Base-by-base conservation (phyloP, 2,888 invertebrate genomes). In the Andrena flavipes region DNA sequence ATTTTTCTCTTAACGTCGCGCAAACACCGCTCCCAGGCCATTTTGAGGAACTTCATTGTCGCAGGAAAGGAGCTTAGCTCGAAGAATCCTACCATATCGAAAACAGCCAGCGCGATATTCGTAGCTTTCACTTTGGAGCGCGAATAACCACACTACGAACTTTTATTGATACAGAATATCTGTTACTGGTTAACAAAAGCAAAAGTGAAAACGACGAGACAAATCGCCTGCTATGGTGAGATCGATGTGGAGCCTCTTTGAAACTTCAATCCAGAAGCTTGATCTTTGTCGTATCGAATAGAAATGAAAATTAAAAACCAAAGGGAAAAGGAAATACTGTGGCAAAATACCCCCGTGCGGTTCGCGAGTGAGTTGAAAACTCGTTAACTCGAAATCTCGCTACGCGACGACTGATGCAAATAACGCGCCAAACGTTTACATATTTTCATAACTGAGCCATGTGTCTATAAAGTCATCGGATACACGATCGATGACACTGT, bases 61-160 rank as follows among this genome's bases (percentile, higher is more conserved):
- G 7, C 51, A 51, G 6, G 8, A 51, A 51, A 20, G 51, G 8
- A 0, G 20, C 8, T 51, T 20, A 51, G 7, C 20, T 8, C 51
- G 51, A n/a, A 8, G 20, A 51, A 51, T 8, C 7, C 51, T 20
- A 51, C 51, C 2, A 8, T 20, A 20, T 51, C 51, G 20, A 54
- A 20, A 20, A 20, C 20, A 54, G 20, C 8, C 20, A 1, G 20
- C 54, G 33, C 20, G 20, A 33, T 20, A 33, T 33, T 33, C 62
- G 33, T 63, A 63, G 35, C 63, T 63, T 63, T 42, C 20, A 35
- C 62, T 62, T 35, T 23, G 67, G 51, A n/a, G 1, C 26, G 20
- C n/a, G 51, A 29, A 13, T 20, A 13, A 54, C 54, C 49, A n/a
- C 33, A 4, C 6, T 4, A 16, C 10, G 33, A 23, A 56, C 29